These are phyloP conservation scores for Desmodus rotundus DNA, from an alignment of 2,113 vertebrate genomes.

Conservation along the genomic window DNA sequence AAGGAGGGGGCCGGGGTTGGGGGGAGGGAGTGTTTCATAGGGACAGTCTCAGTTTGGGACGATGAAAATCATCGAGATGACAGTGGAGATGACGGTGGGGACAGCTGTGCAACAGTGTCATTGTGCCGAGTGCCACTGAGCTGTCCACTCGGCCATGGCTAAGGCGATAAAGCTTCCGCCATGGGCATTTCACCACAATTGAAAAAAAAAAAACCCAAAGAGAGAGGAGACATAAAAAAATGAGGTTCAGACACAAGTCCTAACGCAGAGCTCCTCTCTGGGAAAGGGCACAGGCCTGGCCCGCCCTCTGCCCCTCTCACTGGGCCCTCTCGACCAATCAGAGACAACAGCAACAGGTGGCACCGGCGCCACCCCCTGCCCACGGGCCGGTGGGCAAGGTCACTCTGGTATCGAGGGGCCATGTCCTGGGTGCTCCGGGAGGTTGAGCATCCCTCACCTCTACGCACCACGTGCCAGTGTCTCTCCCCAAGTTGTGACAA, in stretches of 20 bases:
- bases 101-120: accelerated
- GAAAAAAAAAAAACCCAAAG: too few species aligned
- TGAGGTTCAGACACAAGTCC: not conserved
- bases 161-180: too few species aligned
- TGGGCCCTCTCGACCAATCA: not conserved
- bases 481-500: not conserved
- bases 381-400: accelerated
- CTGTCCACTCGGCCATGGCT: too few species aligned
- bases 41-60: not conserved
- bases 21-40: not conserved
- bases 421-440: accelerated
- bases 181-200: not conserved
- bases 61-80: not conserved
- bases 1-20: accelerated
- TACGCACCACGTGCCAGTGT: accelerated
- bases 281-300: accelerated
- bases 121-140: accelerated
- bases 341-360: too few species aligned
- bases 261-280: not conserved
- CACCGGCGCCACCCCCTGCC: accelerated
- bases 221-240: not conserved
- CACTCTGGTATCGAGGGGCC: accelerated
- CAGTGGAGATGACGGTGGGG: accelerated
- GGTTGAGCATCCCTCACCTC: not conserved
- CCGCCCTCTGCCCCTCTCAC: not conserved